Conservation (phyloP, 2,113 vertebrate genomes). For the Tauraco erythrolophus region DNA sequence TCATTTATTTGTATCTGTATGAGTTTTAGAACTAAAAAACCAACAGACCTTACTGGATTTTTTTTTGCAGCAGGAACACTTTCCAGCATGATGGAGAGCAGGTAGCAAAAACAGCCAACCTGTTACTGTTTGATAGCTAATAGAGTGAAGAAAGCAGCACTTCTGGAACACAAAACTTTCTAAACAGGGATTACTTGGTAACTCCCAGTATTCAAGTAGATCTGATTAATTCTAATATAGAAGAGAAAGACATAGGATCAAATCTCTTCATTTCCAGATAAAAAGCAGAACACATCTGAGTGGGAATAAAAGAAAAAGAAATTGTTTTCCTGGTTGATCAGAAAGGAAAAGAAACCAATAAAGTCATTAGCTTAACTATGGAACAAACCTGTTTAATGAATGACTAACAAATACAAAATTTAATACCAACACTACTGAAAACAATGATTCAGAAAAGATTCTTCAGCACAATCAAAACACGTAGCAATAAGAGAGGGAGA, state of each 20-base stretch:
- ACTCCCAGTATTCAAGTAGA: not conserved
- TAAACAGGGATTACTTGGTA: not conserved
- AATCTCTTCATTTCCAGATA: conserved; percentile 33
- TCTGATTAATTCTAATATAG: not conserved
- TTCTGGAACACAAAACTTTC: not conserved
- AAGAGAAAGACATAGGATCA: not conserved
- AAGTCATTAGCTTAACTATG: conserved; percentile 66
- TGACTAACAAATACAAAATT: conserved; percentile 52
- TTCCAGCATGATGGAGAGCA: not conserved
- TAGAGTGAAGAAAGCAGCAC: not conserved
- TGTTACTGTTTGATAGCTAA: not conserved
- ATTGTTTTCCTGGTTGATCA: conserved; percentile 46
- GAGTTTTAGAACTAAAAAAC: not conserved
- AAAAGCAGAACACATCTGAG: not conserved
- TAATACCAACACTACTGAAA: conserved; percentile 38
- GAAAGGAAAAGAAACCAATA: conserved; percentile 61
- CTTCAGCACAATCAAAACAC: not conserved
- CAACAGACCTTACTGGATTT: not conserved
- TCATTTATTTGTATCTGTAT: not conserved
- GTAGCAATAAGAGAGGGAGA: not conserved
- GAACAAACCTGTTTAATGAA: conserved; percentile 58
- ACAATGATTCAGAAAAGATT: conserved; percentile 19
- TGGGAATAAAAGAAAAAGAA: conserved; percentile 8
- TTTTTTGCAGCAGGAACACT: not conserved
- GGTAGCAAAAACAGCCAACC: not conserved